phyloP scores from a whole-genome alignment of 2,797 vertebrate species.

The Trachops cirrhosus region DNA sequence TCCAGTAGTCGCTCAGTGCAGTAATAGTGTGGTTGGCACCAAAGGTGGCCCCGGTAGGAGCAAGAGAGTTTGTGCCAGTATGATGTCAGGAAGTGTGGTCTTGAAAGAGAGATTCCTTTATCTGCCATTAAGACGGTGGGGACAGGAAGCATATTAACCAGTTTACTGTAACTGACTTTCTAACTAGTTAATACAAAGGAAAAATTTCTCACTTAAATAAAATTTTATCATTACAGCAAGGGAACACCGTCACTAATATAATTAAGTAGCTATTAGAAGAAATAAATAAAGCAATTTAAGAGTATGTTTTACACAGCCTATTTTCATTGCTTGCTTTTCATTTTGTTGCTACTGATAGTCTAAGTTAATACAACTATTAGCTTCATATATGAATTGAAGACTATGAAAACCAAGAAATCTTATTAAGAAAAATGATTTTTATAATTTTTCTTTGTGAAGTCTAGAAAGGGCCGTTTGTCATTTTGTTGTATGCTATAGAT shows the following conservation, averaged over 20 bases:
- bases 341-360: background rate
- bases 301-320: background rate
- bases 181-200: background rate
- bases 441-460: conserved; percentile 55
- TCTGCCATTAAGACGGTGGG: background rate
- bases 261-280: background rate
- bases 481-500: conserved; percentile 53
- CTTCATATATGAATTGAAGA: background rate
- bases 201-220: background rate
- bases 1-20: background rate
- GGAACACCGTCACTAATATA: background rate
- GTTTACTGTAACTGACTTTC: background rate
- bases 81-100: background rate
- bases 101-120: background rate
- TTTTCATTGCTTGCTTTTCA: conserved; percentile 20
- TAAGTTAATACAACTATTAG: background rate
- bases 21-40: background rate
- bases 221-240: background rate
- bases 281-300: background rate
- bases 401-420: background rate
- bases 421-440: conserved; percentile 7
- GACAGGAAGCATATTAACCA: background rate
- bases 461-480: conserved; percentile 9
- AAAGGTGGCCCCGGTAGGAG: no score
- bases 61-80: background rate